These are phyloP conservation scores for Triops cancriformis DNA, from an alignment of 1,140 invertebrate genomes.

Conservation along the genomic window DNA sequence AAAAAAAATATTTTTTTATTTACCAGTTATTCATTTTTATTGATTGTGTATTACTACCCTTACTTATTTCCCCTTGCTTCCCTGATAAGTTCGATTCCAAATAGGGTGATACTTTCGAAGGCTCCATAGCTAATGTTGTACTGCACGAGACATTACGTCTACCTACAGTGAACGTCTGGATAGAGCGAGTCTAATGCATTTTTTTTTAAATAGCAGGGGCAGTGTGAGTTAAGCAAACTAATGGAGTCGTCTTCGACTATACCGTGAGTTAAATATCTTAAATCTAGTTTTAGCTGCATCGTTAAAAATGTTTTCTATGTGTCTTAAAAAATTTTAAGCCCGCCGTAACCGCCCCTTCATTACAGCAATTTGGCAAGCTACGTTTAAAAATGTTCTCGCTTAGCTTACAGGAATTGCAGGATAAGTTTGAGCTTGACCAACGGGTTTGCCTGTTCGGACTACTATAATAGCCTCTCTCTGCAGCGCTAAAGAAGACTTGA, in stretches of 20 bases:
- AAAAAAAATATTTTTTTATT: too few relatives aligned
- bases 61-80: too few relatives aligned
- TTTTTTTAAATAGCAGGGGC: too few relatives aligned
- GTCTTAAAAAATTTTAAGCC: neutral
- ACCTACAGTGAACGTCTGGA: too few relatives aligned
- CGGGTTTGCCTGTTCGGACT: neutral
- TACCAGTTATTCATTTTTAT: too few relatives aligned
- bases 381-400: neutral
- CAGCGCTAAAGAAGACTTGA: neutral
- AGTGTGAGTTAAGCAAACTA: neutral
- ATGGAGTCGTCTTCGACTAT: neutral
- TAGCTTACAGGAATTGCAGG: neutral
- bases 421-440: neutral
- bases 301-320: neutral
- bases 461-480: neutral
- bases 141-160: too few relatives aligned
- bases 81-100: too few relatives aligned
- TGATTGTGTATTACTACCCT: too few relatives aligned
- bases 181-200: too few relatives aligned
- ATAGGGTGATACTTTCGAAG: too few relatives aligned
- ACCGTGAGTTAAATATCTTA: neutral
- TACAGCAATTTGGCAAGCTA: neutral
- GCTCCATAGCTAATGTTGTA: too few relatives aligned
- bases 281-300: neutral
- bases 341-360: neutral